Evolutionary conservation across 2,888 invertebrate genomes (phyloP).

Genomic region (Ypsolopha sequella): DNA sequence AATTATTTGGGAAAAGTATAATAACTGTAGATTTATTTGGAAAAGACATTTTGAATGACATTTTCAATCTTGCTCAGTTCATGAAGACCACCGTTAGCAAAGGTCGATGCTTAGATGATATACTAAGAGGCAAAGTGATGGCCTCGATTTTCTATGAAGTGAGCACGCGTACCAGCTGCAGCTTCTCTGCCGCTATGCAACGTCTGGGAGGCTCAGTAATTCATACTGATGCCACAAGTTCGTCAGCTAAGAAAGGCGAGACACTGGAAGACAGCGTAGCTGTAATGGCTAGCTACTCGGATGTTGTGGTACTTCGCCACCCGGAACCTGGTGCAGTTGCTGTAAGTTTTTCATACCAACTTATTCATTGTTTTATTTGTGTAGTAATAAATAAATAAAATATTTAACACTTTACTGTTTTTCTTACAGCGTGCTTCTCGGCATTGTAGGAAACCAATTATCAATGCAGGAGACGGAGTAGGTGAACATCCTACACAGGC

Average conservation of each 20-base stretch:
- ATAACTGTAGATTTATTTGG: constrained; percentile 87
- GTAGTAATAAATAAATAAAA: background rate
- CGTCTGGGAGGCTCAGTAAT: constrained; percentile 94
- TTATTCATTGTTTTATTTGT: background rate
- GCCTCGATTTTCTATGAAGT: constrained; percentile 98
- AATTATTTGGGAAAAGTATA: constrained; percentile 80
- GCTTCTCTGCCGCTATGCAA: constrained; percentile 97
- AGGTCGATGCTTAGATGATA: constrained; percentile 86
- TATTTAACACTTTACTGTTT: background rate
- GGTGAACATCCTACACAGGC: constrained; percentile 99
- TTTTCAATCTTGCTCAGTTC: constrained; percentile 94
- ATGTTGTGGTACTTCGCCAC: constrained; percentile 94
- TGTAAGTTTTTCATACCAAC: constrained; percentile 61
- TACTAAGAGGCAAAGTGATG: constrained; percentile 93
- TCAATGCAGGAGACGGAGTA: constrained; percentile 98
- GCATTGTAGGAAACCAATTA: constrained; percentile 88
- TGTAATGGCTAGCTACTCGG: constrained; percentile 92
- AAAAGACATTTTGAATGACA: constrained; percentile 91
- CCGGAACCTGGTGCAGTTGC: constrained; percentile 92
- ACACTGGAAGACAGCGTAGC: constrained; percentile 89
- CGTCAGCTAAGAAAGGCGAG: constrained; percentile 98
- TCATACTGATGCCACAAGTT: constrained; percentile 89
- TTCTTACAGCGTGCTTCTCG: constrained; percentile 80
- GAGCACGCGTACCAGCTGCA: constrained; percentile 95
- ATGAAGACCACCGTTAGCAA: constrained; percentile 86